phyloP scores from a whole-genome alignment of 1,140 invertebrate genomes.

The Cataglyphis hispanica region DNA sequence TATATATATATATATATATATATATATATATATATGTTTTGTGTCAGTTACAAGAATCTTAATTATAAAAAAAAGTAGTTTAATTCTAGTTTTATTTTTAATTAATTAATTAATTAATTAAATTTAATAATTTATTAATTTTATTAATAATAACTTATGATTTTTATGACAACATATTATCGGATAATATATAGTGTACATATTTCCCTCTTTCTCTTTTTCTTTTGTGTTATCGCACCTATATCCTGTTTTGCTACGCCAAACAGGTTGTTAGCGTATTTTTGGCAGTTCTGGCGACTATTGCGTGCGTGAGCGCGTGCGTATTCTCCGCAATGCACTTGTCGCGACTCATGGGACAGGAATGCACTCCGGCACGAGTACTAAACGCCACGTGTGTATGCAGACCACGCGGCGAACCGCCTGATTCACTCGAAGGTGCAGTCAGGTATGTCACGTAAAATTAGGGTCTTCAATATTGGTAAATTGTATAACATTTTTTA shows the following conservation, averaged over 20 bases:
- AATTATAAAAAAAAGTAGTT: not conserved
- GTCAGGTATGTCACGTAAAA: constrained; percentile 46
- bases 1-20: no score
- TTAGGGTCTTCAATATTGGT: not conserved
- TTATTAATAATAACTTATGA: constrained; percentile 7
- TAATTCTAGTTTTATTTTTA: no score
- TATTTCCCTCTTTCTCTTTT: no score
- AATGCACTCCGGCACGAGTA: constrained; percentile 84
- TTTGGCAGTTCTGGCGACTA: constrained; percentile 82
- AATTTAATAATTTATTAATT: not conserved
- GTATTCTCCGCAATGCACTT: constrained; percentile 85
- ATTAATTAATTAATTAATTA: no score
- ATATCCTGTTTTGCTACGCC: constrained; percentile 34
- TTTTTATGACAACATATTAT: not conserved
- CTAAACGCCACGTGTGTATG: constrained; percentile 82
- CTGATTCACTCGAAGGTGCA: constrained; percentile 54
- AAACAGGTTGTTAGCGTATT: constrained; percentile 83
- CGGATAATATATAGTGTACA: no score
- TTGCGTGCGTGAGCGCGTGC: constrained; percentile 84
- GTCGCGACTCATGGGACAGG: constrained; percentile 81
- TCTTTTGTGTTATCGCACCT: not conserved
- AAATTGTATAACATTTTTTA: constrained; percentile 8
- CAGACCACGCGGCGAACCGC: constrained; percentile 68
- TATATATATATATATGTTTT: not conserved
- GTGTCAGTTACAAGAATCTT: not conserved